These are phyloP conservation scores for Sus cebifrons DNA, from an alignment of 2,797 vertebrate genomes.

Conservation along the genomic window DNA sequence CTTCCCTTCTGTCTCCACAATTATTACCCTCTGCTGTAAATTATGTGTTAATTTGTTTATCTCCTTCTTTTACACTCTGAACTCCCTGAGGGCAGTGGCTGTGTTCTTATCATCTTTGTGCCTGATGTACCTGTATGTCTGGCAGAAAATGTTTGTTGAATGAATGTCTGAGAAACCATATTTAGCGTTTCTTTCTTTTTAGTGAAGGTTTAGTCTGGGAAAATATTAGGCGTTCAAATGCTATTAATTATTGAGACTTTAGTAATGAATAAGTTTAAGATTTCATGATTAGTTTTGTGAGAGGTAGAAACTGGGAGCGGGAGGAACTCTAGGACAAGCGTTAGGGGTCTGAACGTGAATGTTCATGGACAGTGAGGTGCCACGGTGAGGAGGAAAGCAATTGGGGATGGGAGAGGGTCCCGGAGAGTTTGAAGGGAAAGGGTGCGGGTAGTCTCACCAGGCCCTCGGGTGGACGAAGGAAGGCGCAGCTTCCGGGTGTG, in stretches of 20 bases:
- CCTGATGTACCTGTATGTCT: background rate
- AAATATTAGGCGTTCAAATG: background rate
- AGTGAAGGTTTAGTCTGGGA: conserved; percentile 27
- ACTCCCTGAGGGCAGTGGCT: background rate
- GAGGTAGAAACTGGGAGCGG: background rate
- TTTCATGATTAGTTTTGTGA: background rate
- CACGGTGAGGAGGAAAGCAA: background rate
- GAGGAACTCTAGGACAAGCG: background rate
- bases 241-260: background rate
- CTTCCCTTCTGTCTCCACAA: background rate
- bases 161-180: background rate
- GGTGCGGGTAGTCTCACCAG: background rate
- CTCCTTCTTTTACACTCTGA: background rate
- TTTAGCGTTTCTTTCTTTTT: conserved; percentile 20
- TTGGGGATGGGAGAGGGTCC: background rate
- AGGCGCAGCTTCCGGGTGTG: background rate
- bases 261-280: background rate
- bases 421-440: background rate
- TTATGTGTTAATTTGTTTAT: background rate
- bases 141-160: conserved; percentile 32
- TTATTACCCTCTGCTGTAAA: background rate
- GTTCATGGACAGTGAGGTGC: background rate
- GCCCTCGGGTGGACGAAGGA: background rate
- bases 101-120: background rate
- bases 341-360: too few species aligned